phyloP scores from a whole-genome alignment of 64 coral and sea anemone genomes.

The Stylophora pistillata region DNA sequence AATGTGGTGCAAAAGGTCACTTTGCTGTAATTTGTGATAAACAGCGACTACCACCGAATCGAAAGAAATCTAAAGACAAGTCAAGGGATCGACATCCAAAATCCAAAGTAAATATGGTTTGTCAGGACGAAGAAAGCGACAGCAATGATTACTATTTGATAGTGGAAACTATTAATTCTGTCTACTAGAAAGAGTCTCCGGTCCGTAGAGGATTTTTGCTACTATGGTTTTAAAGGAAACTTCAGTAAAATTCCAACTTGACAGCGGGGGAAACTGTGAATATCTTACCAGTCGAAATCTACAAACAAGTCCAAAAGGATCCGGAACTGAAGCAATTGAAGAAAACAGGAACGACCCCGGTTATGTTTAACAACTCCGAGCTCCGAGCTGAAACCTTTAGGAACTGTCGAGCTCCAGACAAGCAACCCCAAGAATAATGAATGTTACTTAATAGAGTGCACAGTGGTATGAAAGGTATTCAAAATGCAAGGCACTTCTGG shows the following conservation, averaged over 20 bases:
- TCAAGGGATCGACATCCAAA: background rate
- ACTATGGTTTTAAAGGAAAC: slow-evolving; percentile 19
- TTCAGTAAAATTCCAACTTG: slow-evolving; percentile 61
- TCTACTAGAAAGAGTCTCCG: background rate
- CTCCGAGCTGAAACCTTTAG: slow-evolving; percentile 36
- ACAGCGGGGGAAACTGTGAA: slow-evolving; percentile 73
- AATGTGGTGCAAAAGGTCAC: background rate
- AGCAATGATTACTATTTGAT: background rate
- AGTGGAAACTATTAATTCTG: background rate
- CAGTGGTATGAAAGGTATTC: background rate
- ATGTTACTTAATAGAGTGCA: background rate
- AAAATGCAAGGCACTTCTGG: slow-evolving; percentile 26
- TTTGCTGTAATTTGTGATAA: background rate
- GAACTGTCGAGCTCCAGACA: slow-evolving; percentile 45
- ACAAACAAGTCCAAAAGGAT: slow-evolving; percentile 28
- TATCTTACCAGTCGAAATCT: slow-evolving; percentile 62
- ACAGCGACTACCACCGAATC: background rate
- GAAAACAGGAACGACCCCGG: slow-evolving; percentile 17
- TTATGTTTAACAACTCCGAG: slow-evolving; percentile 63
- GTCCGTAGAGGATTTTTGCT: background rate
- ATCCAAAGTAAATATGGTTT: background rate
- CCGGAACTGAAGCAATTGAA: slow-evolving; percentile 1
- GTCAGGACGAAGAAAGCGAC: background rate
- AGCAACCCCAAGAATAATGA: slow-evolving; percentile 35
- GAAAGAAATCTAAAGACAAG: background rate